Percentiles rank a stretch among this genome's conserved stretches.
Conservation (phyloP, 2,797 vertebrate species). For the Mastacembelus armatus region DNA sequence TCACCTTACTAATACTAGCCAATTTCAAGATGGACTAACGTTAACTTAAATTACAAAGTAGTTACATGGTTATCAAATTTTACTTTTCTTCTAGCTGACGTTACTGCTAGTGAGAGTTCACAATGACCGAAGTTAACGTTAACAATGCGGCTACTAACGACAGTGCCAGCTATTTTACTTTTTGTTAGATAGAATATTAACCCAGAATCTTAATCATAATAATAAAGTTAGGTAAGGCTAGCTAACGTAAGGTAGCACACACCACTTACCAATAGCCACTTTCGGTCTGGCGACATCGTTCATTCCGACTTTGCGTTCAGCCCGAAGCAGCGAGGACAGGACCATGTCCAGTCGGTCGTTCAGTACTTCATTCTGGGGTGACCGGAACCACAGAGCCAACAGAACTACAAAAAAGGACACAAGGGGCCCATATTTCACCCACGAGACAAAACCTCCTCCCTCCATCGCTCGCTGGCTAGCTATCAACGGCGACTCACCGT, state of each 20-base stretch:
- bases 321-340: constrained; percentile 85
- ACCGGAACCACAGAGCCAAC: constrained; percentile 82
- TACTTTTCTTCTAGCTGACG: too few relatives aligned
- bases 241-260: constrained; percentile 24
- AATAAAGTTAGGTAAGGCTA: background rate
- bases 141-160: background rate
- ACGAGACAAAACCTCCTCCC: constrained; percentile 55
- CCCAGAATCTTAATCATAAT: background rate
- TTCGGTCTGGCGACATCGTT: constrained; percentile 74
- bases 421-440: constrained; percentile 80
- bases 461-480: constrained; percentile 62
- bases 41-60: too few relatives aligned
- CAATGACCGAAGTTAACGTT: too few relatives aligned
- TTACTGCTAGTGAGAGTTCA: too few relatives aligned
- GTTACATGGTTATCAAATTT: too few relatives aligned
- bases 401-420: constrained; percentile 80
- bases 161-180: rapidly evolving
- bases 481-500: background rate
- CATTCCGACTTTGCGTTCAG: constrained; percentile 84
- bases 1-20: too few relatives aligned
- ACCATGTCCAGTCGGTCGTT: constrained; percentile 84
- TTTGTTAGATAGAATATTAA: background rate
- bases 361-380: constrained; percentile 69
- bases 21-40: too few relatives aligned
- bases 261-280: constrained; percentile 83